These are phyloP conservation scores for Marmota monax DNA, from an alignment of 2,113 vertebrate genomes.

Conservation along the genomic window DNA sequence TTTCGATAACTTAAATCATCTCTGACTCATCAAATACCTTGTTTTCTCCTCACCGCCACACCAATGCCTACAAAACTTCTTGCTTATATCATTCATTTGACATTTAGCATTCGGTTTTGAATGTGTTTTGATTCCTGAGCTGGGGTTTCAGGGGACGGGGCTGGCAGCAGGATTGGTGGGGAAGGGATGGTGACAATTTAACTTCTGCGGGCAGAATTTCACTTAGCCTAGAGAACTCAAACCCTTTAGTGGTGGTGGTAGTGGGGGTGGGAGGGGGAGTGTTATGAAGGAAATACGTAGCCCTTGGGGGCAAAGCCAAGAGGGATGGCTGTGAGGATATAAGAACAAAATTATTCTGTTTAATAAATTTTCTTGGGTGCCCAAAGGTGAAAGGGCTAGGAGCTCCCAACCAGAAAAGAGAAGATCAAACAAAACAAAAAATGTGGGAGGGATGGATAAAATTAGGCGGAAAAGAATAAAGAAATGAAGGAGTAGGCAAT, in stretches of 20 bases:
- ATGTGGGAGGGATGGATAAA: no score
- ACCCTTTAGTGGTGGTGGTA: not conserved
- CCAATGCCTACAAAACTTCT: no score
- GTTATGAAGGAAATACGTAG: not conserved
- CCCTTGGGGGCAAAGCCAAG: not conserved
- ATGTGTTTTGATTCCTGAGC: not conserved
- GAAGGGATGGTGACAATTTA: not conserved
- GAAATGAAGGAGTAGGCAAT: not conserved
- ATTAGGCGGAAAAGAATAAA: not conserved
- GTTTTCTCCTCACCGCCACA: accelerated
- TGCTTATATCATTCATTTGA: not conserved
- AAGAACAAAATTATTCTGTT: not conserved
- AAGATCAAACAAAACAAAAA: not conserved
- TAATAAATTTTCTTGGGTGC: not conserved
- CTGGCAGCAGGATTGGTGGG: not conserved
- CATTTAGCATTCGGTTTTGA: not conserved
- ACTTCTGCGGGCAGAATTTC: not conserved
- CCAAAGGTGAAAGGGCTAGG: not conserved
- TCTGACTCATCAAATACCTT: not conserved
- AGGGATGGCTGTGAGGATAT: not conserved
- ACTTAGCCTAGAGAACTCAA: not conserved
- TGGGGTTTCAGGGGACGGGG: not conserved
- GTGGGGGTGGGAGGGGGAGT: accelerated
- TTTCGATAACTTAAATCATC: not conserved
- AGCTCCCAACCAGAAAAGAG: not conserved